phyloP scores from a whole-genome alignment of 2,113 vertebrate species.

The Perca schrenkii region DNA sequence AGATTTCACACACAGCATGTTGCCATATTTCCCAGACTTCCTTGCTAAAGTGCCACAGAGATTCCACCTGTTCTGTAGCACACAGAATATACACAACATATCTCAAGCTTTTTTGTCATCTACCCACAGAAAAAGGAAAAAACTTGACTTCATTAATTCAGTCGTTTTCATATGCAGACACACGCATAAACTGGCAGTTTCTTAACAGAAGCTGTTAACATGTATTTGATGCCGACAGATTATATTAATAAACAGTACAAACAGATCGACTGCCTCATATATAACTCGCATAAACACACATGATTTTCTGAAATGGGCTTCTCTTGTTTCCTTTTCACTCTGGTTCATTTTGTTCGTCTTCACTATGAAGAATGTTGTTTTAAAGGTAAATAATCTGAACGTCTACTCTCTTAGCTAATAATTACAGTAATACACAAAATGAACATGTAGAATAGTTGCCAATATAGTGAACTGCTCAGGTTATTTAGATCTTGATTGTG shows the following conservation, averaged over 20 bases:
- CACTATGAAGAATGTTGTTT: background rate
- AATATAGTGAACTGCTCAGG: background rate
- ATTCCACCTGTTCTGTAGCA: constrained; percentile 36
- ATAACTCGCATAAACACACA: background rate
- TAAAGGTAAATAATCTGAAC: background rate
- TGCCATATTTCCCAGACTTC: constrained; percentile 37
- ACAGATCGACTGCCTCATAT: background rate
- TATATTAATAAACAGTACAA: background rate
- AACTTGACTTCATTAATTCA: background rate
- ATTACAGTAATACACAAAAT: background rate
- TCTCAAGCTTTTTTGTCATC: background rate
- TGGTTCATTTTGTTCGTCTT: background rate
- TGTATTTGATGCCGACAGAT: background rate
- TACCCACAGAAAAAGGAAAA: too few species aligned
- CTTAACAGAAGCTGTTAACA: background rate
- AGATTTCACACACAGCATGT: constrained; percentile 48
- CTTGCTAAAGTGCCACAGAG: background rate
- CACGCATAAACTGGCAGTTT: background rate
- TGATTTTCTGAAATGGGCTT: background rate
- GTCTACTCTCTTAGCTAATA: background rate
- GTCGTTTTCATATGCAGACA: constrained; percentile 5
- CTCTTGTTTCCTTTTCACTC: background rate
- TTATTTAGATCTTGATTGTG: background rate
- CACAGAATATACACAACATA: background rate
- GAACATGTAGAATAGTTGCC: background rate